These are phyloP conservation scores for Irena cyanogastra DNA, from an alignment of 2,113 vertebrate genomes.

Conservation along the genomic window DNA sequence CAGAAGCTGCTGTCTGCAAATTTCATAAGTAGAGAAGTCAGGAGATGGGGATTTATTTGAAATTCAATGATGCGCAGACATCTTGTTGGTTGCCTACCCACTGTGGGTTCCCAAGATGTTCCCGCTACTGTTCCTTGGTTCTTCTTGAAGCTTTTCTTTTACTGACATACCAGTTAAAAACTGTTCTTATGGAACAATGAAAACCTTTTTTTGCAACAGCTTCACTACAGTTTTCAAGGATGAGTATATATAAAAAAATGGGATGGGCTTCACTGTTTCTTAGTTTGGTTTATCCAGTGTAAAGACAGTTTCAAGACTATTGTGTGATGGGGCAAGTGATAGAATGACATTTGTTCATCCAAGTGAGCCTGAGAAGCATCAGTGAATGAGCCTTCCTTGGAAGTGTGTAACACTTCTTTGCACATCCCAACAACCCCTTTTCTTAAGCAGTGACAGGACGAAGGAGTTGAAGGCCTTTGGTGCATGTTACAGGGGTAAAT, in stretches of 20 bases:
- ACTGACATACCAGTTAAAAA: background rate
- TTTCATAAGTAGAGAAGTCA: background rate
- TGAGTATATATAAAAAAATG: background rate
- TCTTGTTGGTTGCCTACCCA: background rate
- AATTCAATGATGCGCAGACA: background rate
- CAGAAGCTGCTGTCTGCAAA: background rate
- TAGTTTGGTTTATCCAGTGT: background rate
- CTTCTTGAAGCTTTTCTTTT: background rate
- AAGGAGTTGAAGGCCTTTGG: background rate
- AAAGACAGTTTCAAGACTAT: background rate
- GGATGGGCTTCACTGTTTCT: background rate
- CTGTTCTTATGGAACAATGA: background rate
- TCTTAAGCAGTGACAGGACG: fast-evolving
- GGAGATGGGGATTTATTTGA: background rate
- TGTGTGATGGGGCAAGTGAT: background rate
- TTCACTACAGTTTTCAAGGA: background rate
- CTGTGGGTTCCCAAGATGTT: background rate
- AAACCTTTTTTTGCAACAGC: background rate
- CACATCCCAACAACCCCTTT: background rate
- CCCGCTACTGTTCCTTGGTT: background rate
- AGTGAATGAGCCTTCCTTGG: background rate
- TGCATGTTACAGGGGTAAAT: background rate
- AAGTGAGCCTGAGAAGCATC: background rate
- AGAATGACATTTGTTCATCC: background rate
- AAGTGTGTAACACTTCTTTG: background rate